These are phyloP conservation scores for Sphaerodactylus townsendi DNA, from an alignment of 2,113 vertebrate genomes.

Conservation along the genomic window DNA sequence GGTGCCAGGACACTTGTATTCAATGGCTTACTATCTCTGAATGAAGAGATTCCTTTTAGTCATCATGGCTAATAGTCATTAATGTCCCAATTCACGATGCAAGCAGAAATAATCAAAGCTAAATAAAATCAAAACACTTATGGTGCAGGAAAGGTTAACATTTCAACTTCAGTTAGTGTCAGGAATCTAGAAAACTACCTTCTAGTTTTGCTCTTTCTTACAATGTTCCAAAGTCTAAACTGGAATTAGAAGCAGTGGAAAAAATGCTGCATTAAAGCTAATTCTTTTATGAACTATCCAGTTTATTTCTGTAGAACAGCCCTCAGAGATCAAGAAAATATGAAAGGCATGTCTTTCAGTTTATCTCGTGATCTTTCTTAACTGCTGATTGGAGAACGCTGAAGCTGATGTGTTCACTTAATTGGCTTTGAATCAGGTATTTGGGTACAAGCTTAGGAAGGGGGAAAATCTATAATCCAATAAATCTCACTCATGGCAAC, in stretches of 20 bases:
- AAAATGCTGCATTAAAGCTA: constrained; percentile 9
- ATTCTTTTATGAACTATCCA: neutral
- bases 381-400: neutral
- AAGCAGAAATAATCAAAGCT: neutral
- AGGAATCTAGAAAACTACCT: neutral
- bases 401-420: neutral
- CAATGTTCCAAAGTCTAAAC: neutral
- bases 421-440: neutral
- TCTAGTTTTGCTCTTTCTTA: neutral
- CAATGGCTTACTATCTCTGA: too few species aligned
- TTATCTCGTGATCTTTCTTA: neutral
- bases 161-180: neutral
- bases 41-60: too few species aligned
- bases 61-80: too few species aligned
- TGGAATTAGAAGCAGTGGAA: neutral
- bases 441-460: neutral
- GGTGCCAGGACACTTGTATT: too few species aligned
- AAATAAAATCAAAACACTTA: neutral
- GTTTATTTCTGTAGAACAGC: neutral
- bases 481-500: neutral
- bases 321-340: constrained; percentile 5
- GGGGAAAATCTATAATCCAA: neutral
- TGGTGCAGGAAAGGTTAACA: neutral
- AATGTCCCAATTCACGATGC: too few species aligned
- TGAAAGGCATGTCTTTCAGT: neutral